Evolutionary conservation across 2,888 invertebrate species (phyloP).

Genomic region (Diarsia dahlii): DNA sequence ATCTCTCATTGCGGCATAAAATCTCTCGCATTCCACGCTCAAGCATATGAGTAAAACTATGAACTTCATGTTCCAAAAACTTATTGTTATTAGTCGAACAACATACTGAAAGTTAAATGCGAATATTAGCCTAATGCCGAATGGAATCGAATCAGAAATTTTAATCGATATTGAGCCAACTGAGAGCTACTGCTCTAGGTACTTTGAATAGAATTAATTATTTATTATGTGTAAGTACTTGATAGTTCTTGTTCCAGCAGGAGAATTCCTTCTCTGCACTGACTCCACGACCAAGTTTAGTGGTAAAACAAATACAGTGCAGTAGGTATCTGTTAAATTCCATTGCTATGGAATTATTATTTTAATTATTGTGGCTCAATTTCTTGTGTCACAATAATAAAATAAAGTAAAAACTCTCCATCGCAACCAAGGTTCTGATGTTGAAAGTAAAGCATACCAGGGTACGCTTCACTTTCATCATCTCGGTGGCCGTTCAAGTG

Average conservation of each 20-base stretch:
- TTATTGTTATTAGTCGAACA: neutral
- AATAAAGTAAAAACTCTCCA: neutral
- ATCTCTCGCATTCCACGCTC: constrained; percentile 1
- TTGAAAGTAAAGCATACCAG: too few relatives aligned
- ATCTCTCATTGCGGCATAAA: constrained; percentile 1
- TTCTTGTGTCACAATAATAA: neutral
- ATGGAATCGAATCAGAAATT: neutral
- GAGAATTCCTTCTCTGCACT: neutral
- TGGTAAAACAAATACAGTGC: neutral
- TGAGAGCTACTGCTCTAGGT: neutral
- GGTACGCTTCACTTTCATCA: neutral
- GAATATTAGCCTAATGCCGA: neutral
- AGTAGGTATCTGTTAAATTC: neutral
- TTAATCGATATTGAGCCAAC: neutral
- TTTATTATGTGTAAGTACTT: neutral
- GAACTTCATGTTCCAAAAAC: neutral
- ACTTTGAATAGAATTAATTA: neutral
- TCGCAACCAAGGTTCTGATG: neutral
- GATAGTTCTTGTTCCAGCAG: neutral
- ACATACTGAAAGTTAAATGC: neutral
- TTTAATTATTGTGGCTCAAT: neutral
- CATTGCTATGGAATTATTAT: too few relatives aligned
- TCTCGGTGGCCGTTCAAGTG: neutral
- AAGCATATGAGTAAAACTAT: neutral
- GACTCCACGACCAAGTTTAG: neutral